A percentile compares a stretch with the other conserved stretches of the same genome.
These are phyloP conservation scores for Dione juno DNA, from an alignment of 2,888 invertebrate species.

Conservation along the genomic window DNA sequence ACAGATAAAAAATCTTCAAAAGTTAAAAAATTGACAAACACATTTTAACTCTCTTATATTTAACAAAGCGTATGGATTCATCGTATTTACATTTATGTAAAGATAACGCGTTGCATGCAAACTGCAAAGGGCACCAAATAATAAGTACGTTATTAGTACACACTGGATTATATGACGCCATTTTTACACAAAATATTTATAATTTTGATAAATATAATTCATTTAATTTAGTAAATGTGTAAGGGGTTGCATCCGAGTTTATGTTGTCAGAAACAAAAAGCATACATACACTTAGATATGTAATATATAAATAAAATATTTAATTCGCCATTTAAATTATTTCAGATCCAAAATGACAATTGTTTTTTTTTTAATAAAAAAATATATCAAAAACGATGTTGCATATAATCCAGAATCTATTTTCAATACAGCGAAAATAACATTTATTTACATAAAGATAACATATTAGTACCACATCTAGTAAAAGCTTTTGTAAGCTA, in stretches of 20 bases:
- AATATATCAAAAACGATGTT: neutral
- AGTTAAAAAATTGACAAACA: slow-evolving; percentile 81
- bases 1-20: slow-evolving; percentile 67
- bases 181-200: neutral
- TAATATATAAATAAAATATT: neutral
- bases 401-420: slow-evolving; percentile 22
- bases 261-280: no score
- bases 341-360: neutral
- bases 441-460: slow-evolving; percentile 22
- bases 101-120: slow-evolving; percentile 73
- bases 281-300: neutral
- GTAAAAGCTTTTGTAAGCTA: slow-evolving; percentile 31
- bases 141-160: slow-evolving; percentile 69
- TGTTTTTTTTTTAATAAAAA: neutral
- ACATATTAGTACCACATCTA: slow-evolving; percentile 29
- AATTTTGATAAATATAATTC: neutral
- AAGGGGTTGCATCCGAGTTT: no score
- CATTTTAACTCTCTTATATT: slow-evolving; percentile 78
- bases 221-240: neutral
- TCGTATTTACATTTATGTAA: slow-evolving; percentile 76
- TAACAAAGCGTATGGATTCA: slow-evolving; percentile 83
- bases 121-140: slow-evolving; percentile 76
- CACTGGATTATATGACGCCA: slow-evolving; percentile 32
- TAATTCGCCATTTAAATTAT: no score
- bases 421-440: slow-evolving; percentile 24